These are phyloP conservation scores for Caenorhabditis imperialis DNA, from an alignment of 2,888 invertebrate species.

Conservation along the genomic window DNA sequence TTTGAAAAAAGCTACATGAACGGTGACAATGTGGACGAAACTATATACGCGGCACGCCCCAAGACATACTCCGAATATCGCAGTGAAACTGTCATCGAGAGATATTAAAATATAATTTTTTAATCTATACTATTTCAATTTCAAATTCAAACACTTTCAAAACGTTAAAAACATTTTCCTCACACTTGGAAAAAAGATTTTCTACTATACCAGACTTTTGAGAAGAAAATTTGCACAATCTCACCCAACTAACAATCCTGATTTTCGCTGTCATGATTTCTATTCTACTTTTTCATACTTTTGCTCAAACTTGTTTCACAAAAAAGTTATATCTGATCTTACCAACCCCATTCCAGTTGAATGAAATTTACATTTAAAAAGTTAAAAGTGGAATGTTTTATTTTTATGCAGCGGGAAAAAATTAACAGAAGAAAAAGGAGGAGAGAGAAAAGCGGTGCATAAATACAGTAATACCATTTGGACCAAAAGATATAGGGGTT, in stretches of 20 bases:
- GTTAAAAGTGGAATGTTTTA: neutral
- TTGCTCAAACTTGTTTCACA: slow-evolving; percentile 5
- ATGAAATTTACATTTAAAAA: slow-evolving; percentile 1
- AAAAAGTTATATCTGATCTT: slow-evolving; percentile 29
- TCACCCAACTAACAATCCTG: slow-evolving; percentile 31
- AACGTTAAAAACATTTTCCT: slow-evolving; percentile 29
- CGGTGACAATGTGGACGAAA: slow-evolving; percentile 42
- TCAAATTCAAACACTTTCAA: slow-evolving; percentile 1
- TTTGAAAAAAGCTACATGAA: slow-evolving; percentile 47
- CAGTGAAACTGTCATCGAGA: slow-evolving; percentile 53
- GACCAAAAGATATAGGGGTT: neutral
- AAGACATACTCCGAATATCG: slow-evolving; percentile 51
- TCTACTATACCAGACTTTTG: neutral
- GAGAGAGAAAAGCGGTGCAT: slow-evolving; percentile 24
- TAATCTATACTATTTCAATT: slow-evolving; percentile 6
- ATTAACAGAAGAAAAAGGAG: neutral
- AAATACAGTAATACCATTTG: slow-evolving; percentile 5
- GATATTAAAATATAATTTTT: slow-evolving; percentile 33
- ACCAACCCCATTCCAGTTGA: slow-evolving; percentile 48
- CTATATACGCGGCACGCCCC: slow-evolving; percentile 47
- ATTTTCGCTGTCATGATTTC: slow-evolving; percentile 39
- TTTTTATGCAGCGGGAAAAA: slow-evolving; percentile 2
- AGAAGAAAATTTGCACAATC: neutral
- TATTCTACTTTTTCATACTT: slow-evolving; percentile 1
- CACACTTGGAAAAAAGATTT: slow-evolving; percentile 39